Evolutionary conservation across 2,888 invertebrate species (phyloP).

Genomic region (Orchestes rusci): DNA sequence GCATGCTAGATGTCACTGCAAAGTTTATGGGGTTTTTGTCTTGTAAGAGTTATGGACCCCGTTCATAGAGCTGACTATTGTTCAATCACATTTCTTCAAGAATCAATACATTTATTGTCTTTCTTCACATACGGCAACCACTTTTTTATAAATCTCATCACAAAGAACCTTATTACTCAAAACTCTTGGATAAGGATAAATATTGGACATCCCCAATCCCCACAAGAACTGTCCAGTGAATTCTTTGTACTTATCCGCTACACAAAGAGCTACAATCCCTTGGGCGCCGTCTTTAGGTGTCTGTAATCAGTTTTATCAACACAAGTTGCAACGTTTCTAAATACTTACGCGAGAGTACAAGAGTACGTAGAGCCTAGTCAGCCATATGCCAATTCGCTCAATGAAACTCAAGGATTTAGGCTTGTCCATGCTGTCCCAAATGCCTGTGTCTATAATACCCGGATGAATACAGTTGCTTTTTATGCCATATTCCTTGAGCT

Average conservation of each 20-base stretch:
- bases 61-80: too few species aligned
- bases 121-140: too few species aligned
- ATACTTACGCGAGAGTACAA: too few species aligned
- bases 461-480: conserved; percentile 14
- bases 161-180: background rate
- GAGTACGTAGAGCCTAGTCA: background rate
- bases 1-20: too few species aligned
- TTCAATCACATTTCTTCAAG: too few species aligned
- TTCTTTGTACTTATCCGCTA: background rate
- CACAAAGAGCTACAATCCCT: background rate
- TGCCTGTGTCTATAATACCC: conserved; percentile 8
- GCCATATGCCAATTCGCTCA: background rate
- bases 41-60: too few species aligned
- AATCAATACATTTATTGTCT: too few species aligned
- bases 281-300: background rate
- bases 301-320: too few species aligned
- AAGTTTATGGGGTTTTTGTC: too few species aligned
- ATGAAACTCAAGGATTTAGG: background rate
- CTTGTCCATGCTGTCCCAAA: conserved; percentile 1
- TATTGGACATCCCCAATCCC: conserved; percentile 3
- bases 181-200: background rate
- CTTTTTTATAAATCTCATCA: background rate
- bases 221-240: conserved; percentile 4
- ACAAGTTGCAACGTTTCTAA: too few species aligned
- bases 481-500: conserved; percentile 11